Evolutionary conservation across 1,140 invertebrate genomes (phyloP).

Genomic region (Copidosoma floridanum): DNA sequence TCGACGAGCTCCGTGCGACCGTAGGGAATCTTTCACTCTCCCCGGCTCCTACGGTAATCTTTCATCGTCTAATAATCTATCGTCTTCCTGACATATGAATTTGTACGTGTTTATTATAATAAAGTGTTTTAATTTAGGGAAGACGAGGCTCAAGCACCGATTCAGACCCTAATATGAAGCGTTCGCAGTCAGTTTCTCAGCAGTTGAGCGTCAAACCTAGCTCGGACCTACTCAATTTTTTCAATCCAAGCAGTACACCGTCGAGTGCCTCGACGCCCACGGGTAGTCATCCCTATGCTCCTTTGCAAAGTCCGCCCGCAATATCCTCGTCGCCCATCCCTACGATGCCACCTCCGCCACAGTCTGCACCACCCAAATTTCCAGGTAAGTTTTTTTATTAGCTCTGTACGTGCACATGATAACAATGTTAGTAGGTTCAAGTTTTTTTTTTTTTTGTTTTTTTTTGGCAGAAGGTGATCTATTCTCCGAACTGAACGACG

Average conservation of each 20-base stretch:
- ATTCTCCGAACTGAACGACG: slow-evolving; percentile 80
- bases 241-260: slow-evolving; percentile 68
- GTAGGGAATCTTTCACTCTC: slow-evolving; percentile 89
- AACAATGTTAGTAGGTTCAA: no score
- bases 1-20: slow-evolving; percentile 89
- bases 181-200: slow-evolving; percentile 77
- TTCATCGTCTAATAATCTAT: no score
- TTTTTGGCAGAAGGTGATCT: slow-evolving; percentile 69
- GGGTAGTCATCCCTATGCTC: slow-evolving; percentile 78
- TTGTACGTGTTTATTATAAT: no score
- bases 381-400: slow-evolving; percentile 36
- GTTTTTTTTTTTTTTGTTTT: not conserved
- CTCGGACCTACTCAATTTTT: slow-evolving; percentile 76
- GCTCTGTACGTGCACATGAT: no score
- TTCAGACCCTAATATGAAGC: slow-evolving; percentile 69
- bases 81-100: no score
- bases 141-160: slow-evolving; percentile 62
- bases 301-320: slow-evolving; percentile 69
- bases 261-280: slow-evolving; percentile 87
- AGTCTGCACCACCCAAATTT: slow-evolving; percentile 48
- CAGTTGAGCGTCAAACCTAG: slow-evolving; percentile 75
- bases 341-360: slow-evolving; percentile 40
- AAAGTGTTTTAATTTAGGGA: slow-evolving; percentile 42
- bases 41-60: slow-evolving; percentile 66
- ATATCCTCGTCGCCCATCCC: slow-evolving; percentile 48